phyloP scores from a whole-genome alignment of 2,888 invertebrate species.

The Holacanthella duospinosa region DNA sequence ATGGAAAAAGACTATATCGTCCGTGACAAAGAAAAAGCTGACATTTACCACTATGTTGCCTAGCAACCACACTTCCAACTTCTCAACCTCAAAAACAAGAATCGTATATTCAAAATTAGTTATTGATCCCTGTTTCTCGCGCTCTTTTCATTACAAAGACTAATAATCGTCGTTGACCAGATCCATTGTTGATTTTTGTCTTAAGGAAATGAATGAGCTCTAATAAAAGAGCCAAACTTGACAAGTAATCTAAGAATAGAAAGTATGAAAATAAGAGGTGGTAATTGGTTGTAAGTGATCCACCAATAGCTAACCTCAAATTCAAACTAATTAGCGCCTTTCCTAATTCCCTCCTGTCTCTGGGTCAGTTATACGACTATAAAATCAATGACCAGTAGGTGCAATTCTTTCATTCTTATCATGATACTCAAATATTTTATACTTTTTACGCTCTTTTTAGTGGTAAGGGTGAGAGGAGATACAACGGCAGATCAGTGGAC shows the following conservation, averaged over 20 bases:
- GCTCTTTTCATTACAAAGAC: not conserved
- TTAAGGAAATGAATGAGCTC: not conserved
- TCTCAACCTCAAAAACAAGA: not conserved
- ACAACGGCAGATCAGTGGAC: not conserved
- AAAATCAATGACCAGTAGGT: not conserved
- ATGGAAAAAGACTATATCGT: not conserved
- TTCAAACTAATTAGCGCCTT: not conserved
- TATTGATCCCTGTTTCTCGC: too few species aligned
- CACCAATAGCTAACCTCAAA: not conserved
- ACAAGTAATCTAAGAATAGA: not conserved
- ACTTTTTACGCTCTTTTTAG: not conserved
- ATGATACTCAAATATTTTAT: not conserved
- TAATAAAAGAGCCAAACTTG: not conserved
- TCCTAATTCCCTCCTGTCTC: not conserved
- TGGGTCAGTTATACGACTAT: too few species aligned
- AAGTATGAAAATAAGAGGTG: not conserved
- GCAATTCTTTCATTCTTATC: not conserved
- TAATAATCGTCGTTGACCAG: not conserved
- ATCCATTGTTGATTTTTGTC: not conserved
- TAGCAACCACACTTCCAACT: not conserved
- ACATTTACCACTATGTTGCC: not conserved
- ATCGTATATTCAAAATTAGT: not conserved
- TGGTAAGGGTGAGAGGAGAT: not conserved
- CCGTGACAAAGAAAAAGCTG: not conserved
- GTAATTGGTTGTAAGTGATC: not conserved